Conservation (phyloP, 2,888 invertebrate species). For the Vannuccia rotundouncinata region DNA sequence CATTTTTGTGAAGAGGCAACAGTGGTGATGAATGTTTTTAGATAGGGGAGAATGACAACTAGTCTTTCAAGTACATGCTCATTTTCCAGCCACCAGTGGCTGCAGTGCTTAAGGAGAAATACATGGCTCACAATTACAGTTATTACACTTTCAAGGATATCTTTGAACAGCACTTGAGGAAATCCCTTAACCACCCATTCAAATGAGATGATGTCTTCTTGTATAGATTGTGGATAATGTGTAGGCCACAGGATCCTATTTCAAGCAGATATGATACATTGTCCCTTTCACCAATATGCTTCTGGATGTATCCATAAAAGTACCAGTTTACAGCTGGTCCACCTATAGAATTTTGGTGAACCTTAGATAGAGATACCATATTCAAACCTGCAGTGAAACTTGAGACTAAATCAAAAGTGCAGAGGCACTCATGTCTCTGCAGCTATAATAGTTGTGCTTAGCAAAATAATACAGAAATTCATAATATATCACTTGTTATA, state of each 20-base stretch:
- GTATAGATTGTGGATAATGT: constrained; percentile 42
- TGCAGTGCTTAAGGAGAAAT: constrained; percentile 45
- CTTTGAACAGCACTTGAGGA: constrained; percentile 45
- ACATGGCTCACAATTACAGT: constrained; percentile 40
- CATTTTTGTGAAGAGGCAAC: not conserved
- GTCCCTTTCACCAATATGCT: not conserved
- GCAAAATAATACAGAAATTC: constrained; percentile 8
- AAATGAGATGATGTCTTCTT: constrained; percentile 38
- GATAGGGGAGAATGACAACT: constrained; percentile 17
- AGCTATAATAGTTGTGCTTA: constrained; percentile 15
- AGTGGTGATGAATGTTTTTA: not conserved
- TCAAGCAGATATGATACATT: constrained; percentile 37
- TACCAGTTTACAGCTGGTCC: constrained; percentile 31
- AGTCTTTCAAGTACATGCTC: constrained; percentile 17
- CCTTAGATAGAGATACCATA: constrained; percentile 25
- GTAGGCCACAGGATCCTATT: constrained; percentile 43
- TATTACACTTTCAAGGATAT: constrained; percentile 45
- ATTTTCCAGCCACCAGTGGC: constrained; percentile 24
- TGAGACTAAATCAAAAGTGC: not conserved
- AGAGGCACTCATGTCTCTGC: constrained; percentile 6
- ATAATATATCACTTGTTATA: constrained; percentile 9
- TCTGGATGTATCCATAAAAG: constrained; percentile 23
- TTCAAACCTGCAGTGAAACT: constrained; percentile 15
- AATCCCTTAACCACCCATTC: constrained; percentile 43
- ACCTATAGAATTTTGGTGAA: constrained; percentile 29